Evolutionary conservation across 1,140 invertebrate species (phyloP), one percentile per base, ranked within the genome.

Genomic region (Coenobita brevimanus): DNA sequence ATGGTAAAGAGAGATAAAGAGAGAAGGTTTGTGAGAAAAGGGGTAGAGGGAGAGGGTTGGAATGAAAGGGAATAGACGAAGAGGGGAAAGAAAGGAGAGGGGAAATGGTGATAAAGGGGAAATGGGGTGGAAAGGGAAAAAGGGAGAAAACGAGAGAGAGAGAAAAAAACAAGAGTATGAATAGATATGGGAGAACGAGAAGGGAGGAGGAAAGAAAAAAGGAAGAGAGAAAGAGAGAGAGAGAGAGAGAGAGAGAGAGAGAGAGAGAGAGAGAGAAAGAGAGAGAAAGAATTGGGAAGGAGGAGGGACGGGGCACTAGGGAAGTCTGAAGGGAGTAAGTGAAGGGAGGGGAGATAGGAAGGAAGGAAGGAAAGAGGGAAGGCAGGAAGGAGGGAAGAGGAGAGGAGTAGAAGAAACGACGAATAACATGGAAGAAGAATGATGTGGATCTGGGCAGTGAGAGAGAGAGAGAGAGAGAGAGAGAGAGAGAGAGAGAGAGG

Each of bases 1-100:
- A 33, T 30, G 62, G 36, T 24, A 67, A 33, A 67, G 62, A 67
- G 62, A 67, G 62, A 67, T 24, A 67, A 33, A 67, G 62, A 67
- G 62, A 67, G 62, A 67, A 30, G 33, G 62, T 24, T n/a, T 24
- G 62, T 24, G 62, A 64, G 62, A 64, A 30, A 64, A 30, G 33
- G 62, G 33, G 62, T 24, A 30, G 33, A 30, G 33, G 62, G 33
- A 30, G 33, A 30, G 33, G 62, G 33, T n/a, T 24, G 62, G 33
- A 30, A 64, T n/a, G 33, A 30, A 64, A 30, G 33, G 62, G 33
- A 30, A 64, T n/a, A 64, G 62, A 21, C 0, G n/a, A n/a, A n/a
- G n/a, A n/a, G n/a, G n/a, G n/a, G n/a, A n/a, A n/a, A n/a, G n/a
- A n/a, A n/a, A n/a, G n/a, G n/a, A 67, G 15, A 67, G 62, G 10